phyloP scores from a whole-genome alignment of 2,888 invertebrate genomes.

The Epinotia brunnichana region DNA sequence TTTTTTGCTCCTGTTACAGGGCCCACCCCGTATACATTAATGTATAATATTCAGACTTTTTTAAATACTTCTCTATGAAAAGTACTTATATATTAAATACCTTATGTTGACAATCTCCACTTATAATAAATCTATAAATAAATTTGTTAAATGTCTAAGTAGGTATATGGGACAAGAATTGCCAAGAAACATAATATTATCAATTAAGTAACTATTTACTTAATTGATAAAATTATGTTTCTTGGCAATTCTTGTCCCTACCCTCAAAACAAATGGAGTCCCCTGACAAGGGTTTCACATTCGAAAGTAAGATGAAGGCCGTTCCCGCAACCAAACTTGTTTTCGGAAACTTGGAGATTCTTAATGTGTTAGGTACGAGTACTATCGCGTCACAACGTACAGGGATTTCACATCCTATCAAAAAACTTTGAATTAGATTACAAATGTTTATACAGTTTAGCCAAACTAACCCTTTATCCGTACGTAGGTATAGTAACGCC shows the following conservation, averaged over 20 bases:
- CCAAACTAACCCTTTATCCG: neutral
- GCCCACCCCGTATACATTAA: too few species aligned
- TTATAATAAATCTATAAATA: too few species aligned
- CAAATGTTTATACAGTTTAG: neutral
- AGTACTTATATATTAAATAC: too few species aligned
- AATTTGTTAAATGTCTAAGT: too few species aligned
- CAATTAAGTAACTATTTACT: too few species aligned
- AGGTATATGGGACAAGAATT: too few species aligned
- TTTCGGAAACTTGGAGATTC: conserved; percentile 36
- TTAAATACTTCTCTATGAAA: too few species aligned
- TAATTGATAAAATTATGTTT: too few species aligned
- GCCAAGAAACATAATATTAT: too few species aligned
- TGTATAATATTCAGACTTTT: too few species aligned
- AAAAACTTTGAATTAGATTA: conserved; percentile 16
- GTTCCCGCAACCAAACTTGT: conserved; percentile 17
- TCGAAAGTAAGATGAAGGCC: conserved; percentile 19
- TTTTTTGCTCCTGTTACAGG: too few species aligned
- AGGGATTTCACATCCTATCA: neutral
- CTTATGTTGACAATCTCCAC: too few species aligned
- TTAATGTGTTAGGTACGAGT: conserved; percentile 34
- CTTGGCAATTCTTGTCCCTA: neutral
- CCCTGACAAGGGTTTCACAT: conserved; percentile 34
- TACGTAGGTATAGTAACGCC: neutral
- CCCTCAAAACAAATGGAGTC: conserved; percentile 19
- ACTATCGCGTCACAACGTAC: conserved; percentile 16